Base-by-base conservation (phyloP, 1,140 invertebrate species). In the Oedothorax gibbosus region DNA sequence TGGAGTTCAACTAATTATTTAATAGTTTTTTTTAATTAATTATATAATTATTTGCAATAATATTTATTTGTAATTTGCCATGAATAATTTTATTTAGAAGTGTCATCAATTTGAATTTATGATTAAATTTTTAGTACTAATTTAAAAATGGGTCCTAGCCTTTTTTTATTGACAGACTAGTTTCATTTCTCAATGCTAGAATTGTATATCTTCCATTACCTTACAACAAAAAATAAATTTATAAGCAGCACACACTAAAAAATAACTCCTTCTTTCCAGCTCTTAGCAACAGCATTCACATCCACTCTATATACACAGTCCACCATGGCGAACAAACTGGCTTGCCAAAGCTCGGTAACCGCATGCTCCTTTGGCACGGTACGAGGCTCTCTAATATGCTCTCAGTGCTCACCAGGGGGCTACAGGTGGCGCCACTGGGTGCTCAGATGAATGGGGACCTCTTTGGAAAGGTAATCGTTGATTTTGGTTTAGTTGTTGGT, bases 361-460 rank as follows among this genome's bases (percentile, higher is more conserved):
- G 88, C 71, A 88, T 82, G 87, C 77, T 81, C 11, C 87, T 92
- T 14, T 92, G 90, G 90, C 91, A 92, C 87, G 91, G 91, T 75
- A 91, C 89, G 51, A 88, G 86, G 71, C 87, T 88, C 56, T 87
- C 87, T 8, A 91, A 92, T 86, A 83, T 92, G 20, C 87, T 91
- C 8, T 90, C 89, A 60, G 91, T 91, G 85, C 85, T 91, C 18
- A 87, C 87, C 62, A 65, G 88, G 12, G 91, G 91, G 10, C 84
- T 91, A 12, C 86, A 90, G 51, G 87, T 90, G 11, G 88, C 90
- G 20, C 90, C 91, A 8, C 87, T 90, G n/a, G 89, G 89, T n/a
- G 88, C 88, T 2, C 86, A 87, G 0, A 87, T 88, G n/a, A 89
- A 87, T 65, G 90, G 90, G 15, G 76, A 88, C 83, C 65, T 89